phyloP scores from a whole-genome alignment of 2,113 vertebrate genomes.

The Maccullochella peelii region DNA sequence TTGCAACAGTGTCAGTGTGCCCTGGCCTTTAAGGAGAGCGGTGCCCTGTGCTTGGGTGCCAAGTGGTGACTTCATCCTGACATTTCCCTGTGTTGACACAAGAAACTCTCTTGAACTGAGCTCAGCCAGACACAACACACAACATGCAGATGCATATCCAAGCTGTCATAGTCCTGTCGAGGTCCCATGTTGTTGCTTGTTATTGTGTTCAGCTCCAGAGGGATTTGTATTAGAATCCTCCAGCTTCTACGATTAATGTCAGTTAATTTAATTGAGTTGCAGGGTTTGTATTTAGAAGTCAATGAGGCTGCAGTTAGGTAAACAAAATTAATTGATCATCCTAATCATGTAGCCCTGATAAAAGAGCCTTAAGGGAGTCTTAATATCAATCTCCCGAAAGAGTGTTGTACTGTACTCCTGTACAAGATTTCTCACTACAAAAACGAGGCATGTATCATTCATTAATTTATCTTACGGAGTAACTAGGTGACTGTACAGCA shows the following conservation, averaged over 20 bases:
- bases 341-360: background rate
- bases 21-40: constrained; percentile 43
- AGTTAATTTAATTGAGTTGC: background rate
- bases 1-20: constrained; percentile 37
- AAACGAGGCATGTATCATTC: background rate
- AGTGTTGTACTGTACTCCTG: background rate
- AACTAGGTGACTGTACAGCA: background rate
- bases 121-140: constrained; percentile 57
- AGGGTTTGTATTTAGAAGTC: background rate
- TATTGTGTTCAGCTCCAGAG: background rate
- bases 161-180: background rate
- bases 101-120: constrained; percentile 39
- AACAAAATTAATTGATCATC: background rate
- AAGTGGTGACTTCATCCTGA: constrained; percentile 73
- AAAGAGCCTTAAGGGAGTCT: background rate
- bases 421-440: background rate
- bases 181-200: constrained; percentile 4
- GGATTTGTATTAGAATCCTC: background rate
- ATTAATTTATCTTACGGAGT: background rate
- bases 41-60: constrained; percentile 40
- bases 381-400: background rate
- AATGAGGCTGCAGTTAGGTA: background rate
- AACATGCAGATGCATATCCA: constrained; percentile 19
- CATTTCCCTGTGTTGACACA: constrained; percentile 72
- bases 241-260: background rate